Conservation (phyloP, 64 coral and sea anemone species). For the Montipora sp. region DNA sequence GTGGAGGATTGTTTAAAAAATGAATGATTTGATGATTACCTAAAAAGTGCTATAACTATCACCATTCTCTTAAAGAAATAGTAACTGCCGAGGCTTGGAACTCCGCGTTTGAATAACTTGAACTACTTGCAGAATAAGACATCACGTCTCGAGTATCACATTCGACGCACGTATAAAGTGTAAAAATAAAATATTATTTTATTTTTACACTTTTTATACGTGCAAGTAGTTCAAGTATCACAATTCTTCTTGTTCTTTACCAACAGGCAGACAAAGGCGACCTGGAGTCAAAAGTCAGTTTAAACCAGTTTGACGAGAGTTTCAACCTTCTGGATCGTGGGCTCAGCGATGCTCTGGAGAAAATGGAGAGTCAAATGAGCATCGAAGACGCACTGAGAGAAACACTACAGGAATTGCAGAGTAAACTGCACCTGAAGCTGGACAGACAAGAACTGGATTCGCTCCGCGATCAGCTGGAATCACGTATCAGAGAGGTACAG, state of each 20-base stretch:
- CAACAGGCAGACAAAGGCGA: slow-evolving; percentile 76
- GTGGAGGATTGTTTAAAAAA: no score
- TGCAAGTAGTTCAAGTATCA: not conserved
- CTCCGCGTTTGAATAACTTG: no score
- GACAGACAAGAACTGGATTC: slow-evolving; percentile 82
- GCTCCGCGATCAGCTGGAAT: slow-evolving; percentile 76
- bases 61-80: no score
- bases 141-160: no score
- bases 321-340: slow-evolving; percentile 90
- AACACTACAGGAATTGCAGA: slow-evolving; percentile 78
- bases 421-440: slow-evolving; percentile 79
- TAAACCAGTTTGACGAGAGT: slow-evolving; percentile 91
- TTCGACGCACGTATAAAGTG: no score
- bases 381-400: slow-evolving; percentile 82
- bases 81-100: no score
- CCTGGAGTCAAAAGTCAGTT: slow-evolving; percentile 83
- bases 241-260: not conserved
- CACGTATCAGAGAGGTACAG: slow-evolving; percentile 83
- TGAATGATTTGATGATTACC: no score
- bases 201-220: no score
- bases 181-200: no score
- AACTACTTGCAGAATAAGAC: no score
- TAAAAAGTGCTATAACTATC: no score
- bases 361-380: slow-evolving; percentile 89
- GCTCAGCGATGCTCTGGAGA: slow-evolving; percentile 86